Base-by-base conservation (phyloP, 2,888 invertebrate species). In the Eutolmus rufibarbis region DNA sequence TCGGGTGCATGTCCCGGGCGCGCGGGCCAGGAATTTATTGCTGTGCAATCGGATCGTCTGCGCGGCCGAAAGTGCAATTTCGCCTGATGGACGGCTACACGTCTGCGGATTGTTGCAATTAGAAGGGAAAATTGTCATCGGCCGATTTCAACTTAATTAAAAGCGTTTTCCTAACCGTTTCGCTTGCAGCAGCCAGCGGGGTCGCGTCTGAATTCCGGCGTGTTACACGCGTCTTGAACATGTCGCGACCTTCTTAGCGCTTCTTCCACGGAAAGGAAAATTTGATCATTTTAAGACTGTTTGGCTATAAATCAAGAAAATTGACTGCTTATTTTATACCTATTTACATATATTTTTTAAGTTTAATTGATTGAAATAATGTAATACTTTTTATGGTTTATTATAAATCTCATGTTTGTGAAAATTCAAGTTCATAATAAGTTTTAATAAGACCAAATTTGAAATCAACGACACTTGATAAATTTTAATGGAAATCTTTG, bases 101-200 rank as follows among this genome's bases (percentile, higher is more conserved):
- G 84, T 66, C 74, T 84, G 81, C 37, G 84, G 84, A 84, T 84
- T 84, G 84, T 74, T 74, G 84, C 84, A 84, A 84, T 84, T 84
- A 84, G 84, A 84, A 84, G 57, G 23, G 74, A 84, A 84, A 84
- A 84, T 84, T 84, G 84, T 84, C 84, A 84, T 84, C 84, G 74
- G 74, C n/a, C 40, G 66, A 84, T 84, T 66, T 84, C 57, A 51
- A 81, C 81, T 81, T 81, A 81, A 81, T 81, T 81, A 81, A 81
- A 81, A 81, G 28, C 23, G 5, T 66, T 66, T 66, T 19, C 9
- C 28, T 19, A 40, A 4, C 14, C 14, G 19, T 23, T 78, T 78
- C 77, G 77, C n/a, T 12, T 7, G 23, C 66, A 19, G 9, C 66
- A 66, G 9, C 66, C 23, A 66, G 12, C 19, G 23, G 66, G 9